These are phyloP conservation scores for Hirudinaria manillensis DNA, from an alignment of 2,888 invertebrate genomes.

Conservation along the genomic window DNA sequence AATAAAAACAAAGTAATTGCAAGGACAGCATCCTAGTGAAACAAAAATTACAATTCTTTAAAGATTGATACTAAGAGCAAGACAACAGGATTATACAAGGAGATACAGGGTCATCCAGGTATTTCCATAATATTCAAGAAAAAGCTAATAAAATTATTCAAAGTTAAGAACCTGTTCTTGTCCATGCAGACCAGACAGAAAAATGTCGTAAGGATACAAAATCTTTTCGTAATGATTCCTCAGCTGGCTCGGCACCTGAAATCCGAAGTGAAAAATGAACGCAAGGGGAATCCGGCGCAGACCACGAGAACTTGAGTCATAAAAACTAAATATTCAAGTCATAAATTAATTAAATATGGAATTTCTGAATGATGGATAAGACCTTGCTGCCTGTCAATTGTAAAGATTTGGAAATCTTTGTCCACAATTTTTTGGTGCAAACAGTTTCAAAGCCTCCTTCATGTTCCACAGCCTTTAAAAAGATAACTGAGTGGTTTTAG, in stretches of 20 bases:
- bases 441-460: conserved; percentile 79
- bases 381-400: conserved; percentile 82
- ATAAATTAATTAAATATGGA: neutral
- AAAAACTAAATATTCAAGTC: neutral
- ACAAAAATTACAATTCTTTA: too few relatives aligned
- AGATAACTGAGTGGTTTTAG: conserved; percentile 46
- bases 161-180: neutral
- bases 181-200: conserved; percentile 65
- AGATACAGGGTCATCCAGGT: too few relatives aligned
- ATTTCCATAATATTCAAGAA: too few relatives aligned
- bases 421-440: conserved; percentile 85
- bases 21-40: too few relatives aligned
- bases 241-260: conserved; percentile 52
- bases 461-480: conserved; percentile 48
- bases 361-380: neutral
- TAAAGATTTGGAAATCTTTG: conserved; percentile 77
- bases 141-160: too few relatives aligned
- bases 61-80: too few relatives aligned
- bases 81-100: too few relatives aligned
- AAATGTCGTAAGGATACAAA: conserved; percentile 85
- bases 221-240: conserved; percentile 87
- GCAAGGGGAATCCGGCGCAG: neutral
- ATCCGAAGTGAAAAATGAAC: conserved; percentile 6
- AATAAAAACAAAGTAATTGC: too few relatives aligned
- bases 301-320: neutral